Evolutionary conservation across 2,113 vertebrate species (phyloP), one percentile per base, ranked within the genome.

Genomic region (Rhabdornis inornatus): DNA sequence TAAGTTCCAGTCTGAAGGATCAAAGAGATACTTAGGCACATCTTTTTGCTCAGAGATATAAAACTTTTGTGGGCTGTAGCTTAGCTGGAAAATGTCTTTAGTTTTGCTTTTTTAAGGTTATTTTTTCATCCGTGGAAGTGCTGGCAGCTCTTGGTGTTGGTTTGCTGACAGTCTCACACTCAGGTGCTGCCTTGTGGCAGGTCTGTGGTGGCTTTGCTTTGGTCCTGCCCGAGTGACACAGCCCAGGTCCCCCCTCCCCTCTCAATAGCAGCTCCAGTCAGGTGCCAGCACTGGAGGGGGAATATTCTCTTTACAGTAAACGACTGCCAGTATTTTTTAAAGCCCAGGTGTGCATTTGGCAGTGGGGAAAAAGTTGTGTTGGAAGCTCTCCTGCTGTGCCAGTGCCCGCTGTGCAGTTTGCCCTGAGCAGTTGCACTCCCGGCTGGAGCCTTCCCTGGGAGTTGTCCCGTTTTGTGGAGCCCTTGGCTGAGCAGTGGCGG

Each of bases 111-210:
- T 60, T 75, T 5, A 17, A n/a, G 13, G 9, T 30, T 72, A 11
- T 56, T 45, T 55, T 56, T 56, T 56, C 37, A 30, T 70, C 17
- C 0, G n/a, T 78, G 49, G 30, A 47, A 42, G 7, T 5, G 9
- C 87, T 42, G 91, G 10, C 76, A 23, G 70, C 71, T 47, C 52
- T 9, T 1, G 1, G 3, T 18, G 37, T 2, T 47, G 0, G 1
- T 40, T 71, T 71, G 70, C 71, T 0, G 10, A 8, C 19, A 9
- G 52, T 24, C 8, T 8, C 15, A 0, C 0, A 1, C 1, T 2
- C 16, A 16, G 79, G 19, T 56, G 61, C 70, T 63, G 70, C 31
- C 2, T 78, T 47, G 42, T 47, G 61, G 39, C 56, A 16, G n/a
- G 18, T 28, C 49, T 14, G 1, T 8, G 56, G 1, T 50, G 84